Base-by-base conservation (phyloP, 2,888 invertebrate species). In the Drosophila siamana region DNA sequence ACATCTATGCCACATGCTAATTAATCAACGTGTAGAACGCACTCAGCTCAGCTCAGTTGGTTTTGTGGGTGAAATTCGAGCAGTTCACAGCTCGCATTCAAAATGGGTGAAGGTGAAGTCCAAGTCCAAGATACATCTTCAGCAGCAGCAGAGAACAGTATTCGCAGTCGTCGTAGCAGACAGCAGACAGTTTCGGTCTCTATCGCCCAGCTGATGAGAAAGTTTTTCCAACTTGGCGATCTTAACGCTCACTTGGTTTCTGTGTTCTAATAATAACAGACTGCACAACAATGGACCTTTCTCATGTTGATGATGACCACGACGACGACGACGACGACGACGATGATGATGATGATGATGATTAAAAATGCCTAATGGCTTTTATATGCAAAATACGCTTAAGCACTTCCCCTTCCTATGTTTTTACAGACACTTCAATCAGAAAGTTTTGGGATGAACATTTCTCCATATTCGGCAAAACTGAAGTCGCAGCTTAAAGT, bases 161-260 rank as follows among this genome's bases (percentile, higher is more conserved):
- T 3, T 19, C 19, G 13, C 7, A 15, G 36, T 15, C 15, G n/a
- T 19, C 1, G 2, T 19, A 1, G 13, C 7, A 15, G 36, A 38
- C 15, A 38, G 13, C 36, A 47, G 22, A 6, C 36, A 47, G 22
- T 54, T 50, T 55, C 41, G 48, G 50, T 47, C 54, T 62, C 47
- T 16, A 19, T 52, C 36, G 26, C 48, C 47, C 30, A 28, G 15
- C 63, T 68, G 70, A 71, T 85, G 83, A 76, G 88, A 83, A 83
- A 83, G 83, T 83, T 86, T 78, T 69, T 74, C 24, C 56, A 59
- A 22, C 60, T 60, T 60, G 63, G 68, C 71, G 76, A 83, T 87
- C 88, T 83, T 83, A 88, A 87, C 83, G 83, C 83, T 83, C 77
- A 88, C 83, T 88, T 83, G 83, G 86, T 62, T 88, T 83, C 74